Base-by-base conservation (phyloP, 2,797 vertebrate genomes). In the Notolepis coatsorum region DNA sequence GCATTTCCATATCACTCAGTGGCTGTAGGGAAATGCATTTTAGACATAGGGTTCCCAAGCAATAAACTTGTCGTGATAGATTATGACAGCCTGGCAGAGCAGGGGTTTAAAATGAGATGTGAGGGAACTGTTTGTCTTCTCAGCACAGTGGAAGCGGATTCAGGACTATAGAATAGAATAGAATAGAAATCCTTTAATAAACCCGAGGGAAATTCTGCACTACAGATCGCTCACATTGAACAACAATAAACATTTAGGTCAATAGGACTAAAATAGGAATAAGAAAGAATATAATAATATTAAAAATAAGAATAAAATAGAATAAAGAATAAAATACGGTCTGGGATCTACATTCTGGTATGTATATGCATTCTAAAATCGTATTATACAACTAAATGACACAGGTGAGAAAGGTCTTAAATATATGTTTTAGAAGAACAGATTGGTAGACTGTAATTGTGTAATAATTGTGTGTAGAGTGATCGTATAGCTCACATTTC, bases 41-140 rank as follows among this genome's bases (percentile, higher is more conserved):
- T 5, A 4, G 37, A 38, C 49, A 30, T 50, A 42, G 53, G 53
- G 74, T 87, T 88, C 86, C 81, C 87, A 87, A 62, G 80, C 83
- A 20, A 77, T 89, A 86, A 88, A 90, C 69, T 27, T 4, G 31
- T 66, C 3, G 47, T 60, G 58, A 68, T 65, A 35, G 75, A 74
- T 84, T 84, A 80, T 84, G 80, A 65, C 65, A n/a, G 33, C 38
- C 3, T 21, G 5, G 4, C 62, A 64, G 57, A 45, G 41, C 25
- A 23, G 25, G 65, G 46, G 17, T 81, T 91, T 90, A 91, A 90
- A 92, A 75, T 30, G 18, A 74, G 55, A 68, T 8, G 13, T 13
- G 45, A 61, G 56, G 47, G 64, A 75, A 51, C 59, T 59, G 24
- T 3, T 9, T 46, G 48, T 77, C 71, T 52, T 82, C 53, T 59